A percentile compares a stretch with the other conserved stretches of the same genome.
Conservation (phyloP, 2,797 vertebrate genomes). For the Mormyrus hasselquistii region DNA sequence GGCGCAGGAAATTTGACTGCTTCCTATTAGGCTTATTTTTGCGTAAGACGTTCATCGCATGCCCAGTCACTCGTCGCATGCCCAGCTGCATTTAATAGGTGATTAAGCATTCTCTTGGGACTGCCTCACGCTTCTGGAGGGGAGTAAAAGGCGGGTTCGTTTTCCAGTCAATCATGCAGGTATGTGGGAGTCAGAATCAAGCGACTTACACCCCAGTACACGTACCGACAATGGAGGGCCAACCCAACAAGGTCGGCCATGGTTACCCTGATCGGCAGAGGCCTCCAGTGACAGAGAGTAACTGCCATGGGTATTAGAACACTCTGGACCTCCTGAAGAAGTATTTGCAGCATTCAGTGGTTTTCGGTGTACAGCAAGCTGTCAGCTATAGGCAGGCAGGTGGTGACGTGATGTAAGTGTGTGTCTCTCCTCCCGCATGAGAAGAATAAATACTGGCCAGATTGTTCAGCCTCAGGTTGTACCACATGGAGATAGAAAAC, state of each 20-base stretch:
- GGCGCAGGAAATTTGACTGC: not conserved
- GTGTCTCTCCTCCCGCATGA: not conserved
- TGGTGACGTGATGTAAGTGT: too few relatives aligned
- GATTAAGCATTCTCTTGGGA: conserved; percentile 7
- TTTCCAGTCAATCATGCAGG: conserved; percentile 1
- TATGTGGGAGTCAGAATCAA: not conserved
- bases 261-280: not conserved
- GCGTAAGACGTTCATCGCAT: not conserved
- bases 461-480: not conserved
- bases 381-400: not conserved
- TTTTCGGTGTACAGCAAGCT: not conserved
- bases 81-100: conserved; percentile 10
- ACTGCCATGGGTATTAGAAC: too few relatives aligned
- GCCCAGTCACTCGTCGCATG: conserved; percentile 9
- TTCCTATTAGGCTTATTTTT: not conserved
- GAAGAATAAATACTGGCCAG: not conserved
- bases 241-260: not conserved
- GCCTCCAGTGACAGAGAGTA: not conserved
- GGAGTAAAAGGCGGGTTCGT: not conserved
- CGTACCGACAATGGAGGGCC: not conserved
- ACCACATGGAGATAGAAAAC: not conserved
- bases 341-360: not conserved
- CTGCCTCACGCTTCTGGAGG: not conserved
- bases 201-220: not conserved
- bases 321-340: not conserved